phyloP scores from a whole-genome alignment of 2,113 vertebrate genomes.

The Catharus bicknelli region DNA sequence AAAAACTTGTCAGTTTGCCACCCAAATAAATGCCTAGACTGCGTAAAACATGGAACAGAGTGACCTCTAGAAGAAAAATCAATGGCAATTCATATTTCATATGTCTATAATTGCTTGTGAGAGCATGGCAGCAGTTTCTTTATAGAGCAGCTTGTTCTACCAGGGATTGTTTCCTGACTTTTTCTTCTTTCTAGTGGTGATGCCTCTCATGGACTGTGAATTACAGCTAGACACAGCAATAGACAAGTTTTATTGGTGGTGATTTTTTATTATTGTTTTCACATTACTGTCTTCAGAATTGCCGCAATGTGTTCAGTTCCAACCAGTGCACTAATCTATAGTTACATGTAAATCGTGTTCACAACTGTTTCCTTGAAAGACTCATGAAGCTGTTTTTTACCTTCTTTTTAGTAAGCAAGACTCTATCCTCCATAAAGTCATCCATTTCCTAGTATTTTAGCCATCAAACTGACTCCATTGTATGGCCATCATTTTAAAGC shows the following conservation, averaged over 20 bases:
- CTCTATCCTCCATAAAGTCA: conserved; percentile 81
- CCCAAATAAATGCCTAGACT: conserved; percentile 84
- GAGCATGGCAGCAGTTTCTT: conserved; percentile 74
- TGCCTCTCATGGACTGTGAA: conserved; percentile 30
- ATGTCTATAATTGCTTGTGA: conserved; percentile 85
- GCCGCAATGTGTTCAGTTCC: not conserved
- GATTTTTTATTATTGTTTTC: conserved; percentile 35
- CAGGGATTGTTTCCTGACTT: conserved; percentile 60
- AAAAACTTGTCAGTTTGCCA: conserved; percentile 78
- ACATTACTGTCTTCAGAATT: conserved; percentile 43
- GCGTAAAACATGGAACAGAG: conserved; percentile 75
- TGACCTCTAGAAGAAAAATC: conserved; percentile 85
- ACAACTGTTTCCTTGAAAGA: conserved; percentile 59
- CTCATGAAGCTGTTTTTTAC: conserved; percentile 17
- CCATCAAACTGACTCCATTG: conserved; percentile 76
- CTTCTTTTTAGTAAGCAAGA: conserved; percentile 33
- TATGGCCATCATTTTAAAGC: conserved; percentile 77
- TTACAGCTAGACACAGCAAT: conserved; percentile 40
- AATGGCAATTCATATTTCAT: conserved; percentile 91
- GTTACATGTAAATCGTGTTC: not conserved
- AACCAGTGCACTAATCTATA: conserved; percentile 3
- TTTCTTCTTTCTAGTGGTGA: conserved; percentile 45
- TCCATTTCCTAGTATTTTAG: conserved; percentile 84
- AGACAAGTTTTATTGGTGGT: conserved; percentile 33
- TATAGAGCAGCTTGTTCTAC: conserved; percentile 45